Base-by-base conservation (phyloP, 2,888 invertebrate species). In the Yponomeuta malinellus region DNA sequence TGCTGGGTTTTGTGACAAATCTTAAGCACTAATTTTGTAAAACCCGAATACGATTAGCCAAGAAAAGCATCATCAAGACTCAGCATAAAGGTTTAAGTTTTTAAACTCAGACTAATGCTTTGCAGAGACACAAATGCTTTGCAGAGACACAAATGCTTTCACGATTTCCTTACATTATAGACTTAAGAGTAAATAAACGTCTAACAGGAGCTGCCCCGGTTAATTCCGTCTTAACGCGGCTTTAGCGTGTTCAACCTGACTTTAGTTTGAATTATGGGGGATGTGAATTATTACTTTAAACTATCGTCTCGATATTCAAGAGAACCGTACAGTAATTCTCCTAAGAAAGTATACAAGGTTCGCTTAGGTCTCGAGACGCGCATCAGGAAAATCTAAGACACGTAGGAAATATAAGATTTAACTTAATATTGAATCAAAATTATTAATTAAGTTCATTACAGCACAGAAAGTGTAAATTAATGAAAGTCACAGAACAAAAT, bases 261-360 rank as follows among this genome's bases (percentile, higher is more conserved):
- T 37, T 67, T 37, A 37, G 15, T 67, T 67, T 67, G 67, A 67
- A 67, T 67, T 67, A 67, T 67, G 33, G 33, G 29, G 15, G 67
- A 3, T n/a, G 15, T 67, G 43, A 67, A 37, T 37, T 67, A 67
- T 67, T n/a, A 43, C 31, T 9, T 6, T 33, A 12, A n/a, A 9
- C 37, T 43, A 12, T 37, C 10, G 37, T 37, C 43, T 67, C 29
- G 29, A 65, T 10, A 33, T 33, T 65, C 10, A 10, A 31, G 31
- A 33, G 10, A 31, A 65, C 23, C 10, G 33, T 12, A 31, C 31
- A 4, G 12, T 29, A 12, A 10, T 43, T 43, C 29, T 31, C n/a
- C 43, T 43, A 10, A 64, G 29, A 29, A 2, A 64, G 10, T 43
- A 12, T 12, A 12, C 33, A 31, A 0, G 65, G 6, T 12, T 12